Percentiles rank a stretch among this genome's conserved stretches.
phyloP scores from a whole-genome alignment of 2,797 vertebrate genomes.

The Heliangelus exortis region DNA sequence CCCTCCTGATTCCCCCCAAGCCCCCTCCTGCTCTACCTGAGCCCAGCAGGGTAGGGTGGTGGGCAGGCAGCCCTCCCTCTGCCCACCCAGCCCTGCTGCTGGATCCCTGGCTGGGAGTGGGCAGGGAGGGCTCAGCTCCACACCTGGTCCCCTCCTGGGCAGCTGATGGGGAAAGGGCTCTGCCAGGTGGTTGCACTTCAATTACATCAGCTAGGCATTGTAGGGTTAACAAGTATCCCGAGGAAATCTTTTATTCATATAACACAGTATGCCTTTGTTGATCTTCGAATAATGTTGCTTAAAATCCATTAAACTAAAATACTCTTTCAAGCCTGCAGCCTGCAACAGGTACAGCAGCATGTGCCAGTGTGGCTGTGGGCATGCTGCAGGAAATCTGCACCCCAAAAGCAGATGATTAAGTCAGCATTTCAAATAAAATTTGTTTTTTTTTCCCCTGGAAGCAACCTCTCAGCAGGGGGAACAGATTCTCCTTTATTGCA shows the following conservation, averaged over 20 bases:
- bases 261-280: conserved; percentile 81
- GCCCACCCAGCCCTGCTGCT: conserved; percentile 87
- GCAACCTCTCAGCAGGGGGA: not conserved
- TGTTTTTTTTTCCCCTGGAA: not conserved
- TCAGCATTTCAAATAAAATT: not conserved
- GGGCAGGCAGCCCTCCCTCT: conserved; percentile 85
- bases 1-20: rapidly evolving
- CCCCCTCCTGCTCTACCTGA: not conserved
- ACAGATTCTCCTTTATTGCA: not conserved
- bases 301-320: conserved; percentile 86
- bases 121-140: conserved; percentile 67
- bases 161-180: conserved; percentile 90
- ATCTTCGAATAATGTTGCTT: conserved; percentile 84
- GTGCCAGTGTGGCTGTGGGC: not conserved
- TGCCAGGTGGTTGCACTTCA: conserved; percentile 95
- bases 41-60: conserved; percentile 73
- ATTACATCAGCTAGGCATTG: conserved; percentile 90
- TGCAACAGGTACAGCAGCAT: conserved; percentile 54
- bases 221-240: conserved; percentile 90
- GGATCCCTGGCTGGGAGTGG: conserved; percentile 91
- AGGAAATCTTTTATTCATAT: conserved; percentile 83
- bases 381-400: not conserved
- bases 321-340: conserved; percentile 45
- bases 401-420: not conserved
- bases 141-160: conserved; percentile 80